These are phyloP conservation scores for Caenorhabditis sulstoni DNA, from an alignment of 2,888 invertebrate genomes.

Conservation along the genomic window DNA sequence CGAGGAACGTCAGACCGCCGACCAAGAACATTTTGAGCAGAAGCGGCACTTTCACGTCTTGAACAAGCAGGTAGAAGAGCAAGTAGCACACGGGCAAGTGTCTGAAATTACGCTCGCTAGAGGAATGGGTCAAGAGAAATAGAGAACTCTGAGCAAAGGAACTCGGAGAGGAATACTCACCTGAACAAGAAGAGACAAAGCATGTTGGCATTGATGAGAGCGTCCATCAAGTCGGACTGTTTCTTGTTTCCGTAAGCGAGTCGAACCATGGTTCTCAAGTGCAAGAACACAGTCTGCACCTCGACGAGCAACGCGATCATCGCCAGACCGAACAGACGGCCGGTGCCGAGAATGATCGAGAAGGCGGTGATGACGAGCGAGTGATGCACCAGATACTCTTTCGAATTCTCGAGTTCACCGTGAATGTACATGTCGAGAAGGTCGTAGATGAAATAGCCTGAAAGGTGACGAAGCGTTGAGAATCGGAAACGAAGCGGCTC, in stretches of 20 bases:
- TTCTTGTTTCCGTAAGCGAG: slow-evolving; percentile 59
- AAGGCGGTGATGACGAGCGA: slow-evolving; percentile 70
- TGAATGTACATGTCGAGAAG: slow-evolving; percentile 71
- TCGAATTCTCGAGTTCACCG: slow-evolving; percentile 67
- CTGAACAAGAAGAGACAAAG: slow-evolving; percentile 67
- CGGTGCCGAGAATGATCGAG: slow-evolving; percentile 65
- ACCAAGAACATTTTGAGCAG: slow-evolving; percentile 62
- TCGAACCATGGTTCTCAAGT: slow-evolving; percentile 69
- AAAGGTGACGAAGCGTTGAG: too few species aligned
- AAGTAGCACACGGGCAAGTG: slow-evolving; percentile 70
- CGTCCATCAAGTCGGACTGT: slow-evolving; percentile 53
- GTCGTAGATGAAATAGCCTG: slow-evolving; percentile 70
- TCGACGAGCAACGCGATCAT: slow-evolving; percentile 73
- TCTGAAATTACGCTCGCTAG: too few species aligned
- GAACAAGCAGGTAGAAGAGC: slow-evolving; percentile 62
- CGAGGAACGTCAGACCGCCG: slow-evolving; percentile 68
- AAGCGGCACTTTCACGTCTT: slow-evolving; percentile 67
- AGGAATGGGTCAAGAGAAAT: too few species aligned
- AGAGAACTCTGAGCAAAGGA: too few species aligned
- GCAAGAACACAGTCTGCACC: slow-evolving; percentile 71
- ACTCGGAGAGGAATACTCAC: too few species aligned
- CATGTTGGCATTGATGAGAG: slow-evolving; percentile 70
- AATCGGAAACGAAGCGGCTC: too few species aligned
- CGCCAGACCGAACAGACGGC: slow-evolving; percentile 68
- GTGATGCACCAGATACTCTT: slow-evolving; percentile 73